phyloP scores from a whole-genome alignment of 1,140 invertebrate genomes.

The Xylocopa sonorina region DNA sequence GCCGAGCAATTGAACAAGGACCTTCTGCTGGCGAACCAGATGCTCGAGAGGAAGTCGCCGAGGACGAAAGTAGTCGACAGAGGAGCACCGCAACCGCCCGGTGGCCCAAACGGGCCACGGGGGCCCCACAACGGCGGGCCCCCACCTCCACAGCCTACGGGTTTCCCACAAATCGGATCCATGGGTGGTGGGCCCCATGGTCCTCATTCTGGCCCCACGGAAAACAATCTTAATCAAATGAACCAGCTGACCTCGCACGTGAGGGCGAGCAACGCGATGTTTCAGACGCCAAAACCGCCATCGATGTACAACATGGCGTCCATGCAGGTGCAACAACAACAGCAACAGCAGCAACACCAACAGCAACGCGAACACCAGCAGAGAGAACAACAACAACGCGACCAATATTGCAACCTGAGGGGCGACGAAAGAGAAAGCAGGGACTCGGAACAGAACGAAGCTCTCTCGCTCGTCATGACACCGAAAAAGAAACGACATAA shows the following conservation, averaged over 20 bases:
- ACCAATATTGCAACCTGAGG: constrained; percentile 85
- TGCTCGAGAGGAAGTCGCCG: constrained; percentile 92
- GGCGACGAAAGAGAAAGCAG: constrained; percentile 84
- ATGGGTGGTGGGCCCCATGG: constrained; percentile 75
- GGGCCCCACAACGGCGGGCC: constrained; percentile 80
- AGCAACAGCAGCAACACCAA: constrained; percentile 84
- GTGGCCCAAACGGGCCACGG: constrained; percentile 79
- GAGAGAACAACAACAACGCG: constrained; percentile 82
- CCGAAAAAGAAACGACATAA: constrained; percentile 98
- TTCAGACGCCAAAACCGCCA: constrained; percentile 89
- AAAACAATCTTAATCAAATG: constrained; percentile 84
- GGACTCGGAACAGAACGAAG: constrained; percentile 95
- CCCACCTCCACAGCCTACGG: constrained; percentile 81
- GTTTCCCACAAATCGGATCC: constrained; percentile 78
- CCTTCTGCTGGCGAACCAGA: constrained; percentile 88
- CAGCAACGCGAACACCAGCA: constrained; percentile 76
- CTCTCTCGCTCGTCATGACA: constrained; percentile 95
- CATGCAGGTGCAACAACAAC: constrained; percentile 85
- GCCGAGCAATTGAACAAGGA: constrained; percentile 93
- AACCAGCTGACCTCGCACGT: constrained; percentile 87
- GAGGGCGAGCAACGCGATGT: constrained; percentile 87
- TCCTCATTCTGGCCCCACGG: constrained; percentile 78
- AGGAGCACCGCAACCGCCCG: constrained; percentile 78
- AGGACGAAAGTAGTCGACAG: constrained; percentile 90
- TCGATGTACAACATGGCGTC: constrained; percentile 81